A percentile compares a stretch with the other conserved stretches of the same genome.
These are phyloP conservation scores for Philhelius pedissequus DNA, from an alignment of 2,888 invertebrate species.

Conservation along the genomic window DNA sequence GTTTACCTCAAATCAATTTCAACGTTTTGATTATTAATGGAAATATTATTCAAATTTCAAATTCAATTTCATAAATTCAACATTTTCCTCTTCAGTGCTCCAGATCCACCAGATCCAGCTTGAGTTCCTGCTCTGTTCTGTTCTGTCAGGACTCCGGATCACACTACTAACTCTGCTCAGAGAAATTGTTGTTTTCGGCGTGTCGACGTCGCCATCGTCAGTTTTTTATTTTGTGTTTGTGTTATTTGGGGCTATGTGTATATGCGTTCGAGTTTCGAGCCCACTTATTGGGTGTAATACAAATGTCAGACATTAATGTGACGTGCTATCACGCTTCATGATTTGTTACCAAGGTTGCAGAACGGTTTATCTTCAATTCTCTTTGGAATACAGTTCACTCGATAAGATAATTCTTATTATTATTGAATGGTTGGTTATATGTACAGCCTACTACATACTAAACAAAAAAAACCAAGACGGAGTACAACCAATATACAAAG, in stretches of 20 bases:
- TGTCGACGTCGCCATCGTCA: background rate
- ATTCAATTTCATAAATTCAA: constrained; percentile 61
- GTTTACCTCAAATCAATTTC: constrained; percentile 69
- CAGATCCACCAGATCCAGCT: too few species aligned
- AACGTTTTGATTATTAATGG: constrained; percentile 67
- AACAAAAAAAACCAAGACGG: too few species aligned
- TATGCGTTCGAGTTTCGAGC: background rate
- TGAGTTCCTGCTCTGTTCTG: too few species aligned
- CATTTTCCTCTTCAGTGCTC: constrained; percentile 27
- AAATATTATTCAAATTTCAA: constrained; percentile 68
- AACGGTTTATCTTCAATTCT: constrained; percentile 32
- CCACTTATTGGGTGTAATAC: constrained; percentile 46
- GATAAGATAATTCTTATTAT: constrained; percentile 40
- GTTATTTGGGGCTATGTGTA: background rate
- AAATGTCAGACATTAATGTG: constrained; percentile 61
- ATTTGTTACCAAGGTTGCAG: constrained; percentile 24
- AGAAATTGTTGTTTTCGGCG: background rate
- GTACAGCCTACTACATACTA: too few species aligned
- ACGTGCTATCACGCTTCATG: constrained; percentile 51
- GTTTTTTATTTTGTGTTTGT: background rate
- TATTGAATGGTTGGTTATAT: constrained; percentile 55
- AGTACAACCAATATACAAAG: too few species aligned
- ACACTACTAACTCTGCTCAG: too few species aligned
- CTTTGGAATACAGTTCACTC: constrained; percentile 16
- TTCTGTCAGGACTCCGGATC: background rate